Evolutionary conservation across 2,113 vertebrate species (phyloP).

Genomic region (Aspiorhynchus laticeps): DNA sequence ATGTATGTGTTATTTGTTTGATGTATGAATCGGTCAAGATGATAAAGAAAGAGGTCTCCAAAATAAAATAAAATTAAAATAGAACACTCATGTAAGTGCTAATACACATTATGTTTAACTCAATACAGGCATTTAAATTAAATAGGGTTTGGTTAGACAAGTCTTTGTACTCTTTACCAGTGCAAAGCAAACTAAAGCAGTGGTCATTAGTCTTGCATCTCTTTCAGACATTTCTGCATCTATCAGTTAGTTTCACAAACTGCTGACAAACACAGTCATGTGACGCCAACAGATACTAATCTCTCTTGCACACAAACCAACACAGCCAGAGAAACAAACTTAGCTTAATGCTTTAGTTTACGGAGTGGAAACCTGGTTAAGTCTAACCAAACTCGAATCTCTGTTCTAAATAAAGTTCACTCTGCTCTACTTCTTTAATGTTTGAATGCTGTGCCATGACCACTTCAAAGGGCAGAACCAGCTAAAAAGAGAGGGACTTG

Average conservation of each 20-base stretch:
- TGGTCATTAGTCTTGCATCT: conserved; percentile 20
- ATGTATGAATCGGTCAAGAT: background rate
- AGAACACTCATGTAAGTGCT: background rate
- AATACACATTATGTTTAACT: background rate
- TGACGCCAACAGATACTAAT: background rate
- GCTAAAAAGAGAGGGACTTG: background rate
- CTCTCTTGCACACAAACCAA: background rate
- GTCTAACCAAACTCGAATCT: background rate
- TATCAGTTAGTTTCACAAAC: conserved; percentile 23
- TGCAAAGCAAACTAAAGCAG: background rate
- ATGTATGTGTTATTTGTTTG: too few species aligned
- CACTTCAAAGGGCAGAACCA: conserved; percentile 6
- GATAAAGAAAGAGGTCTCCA: background rate
- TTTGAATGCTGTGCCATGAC: conserved; percentile 3
- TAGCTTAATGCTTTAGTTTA: background rate
- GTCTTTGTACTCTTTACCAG: background rate
- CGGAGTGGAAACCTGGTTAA: background rate
- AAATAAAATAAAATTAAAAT: background rate
- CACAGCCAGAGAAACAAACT: background rate
- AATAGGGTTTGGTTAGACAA: background rate
- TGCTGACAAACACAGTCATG: conserved; percentile 35
- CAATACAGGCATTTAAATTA: background rate
- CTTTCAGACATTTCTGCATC: conserved; percentile 44
- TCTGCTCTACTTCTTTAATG: conserved; percentile 17
- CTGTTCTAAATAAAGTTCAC: conserved; percentile 28